Conservation (phyloP, 2,888 invertebrate species). For the Machimus rusticus region DNA sequence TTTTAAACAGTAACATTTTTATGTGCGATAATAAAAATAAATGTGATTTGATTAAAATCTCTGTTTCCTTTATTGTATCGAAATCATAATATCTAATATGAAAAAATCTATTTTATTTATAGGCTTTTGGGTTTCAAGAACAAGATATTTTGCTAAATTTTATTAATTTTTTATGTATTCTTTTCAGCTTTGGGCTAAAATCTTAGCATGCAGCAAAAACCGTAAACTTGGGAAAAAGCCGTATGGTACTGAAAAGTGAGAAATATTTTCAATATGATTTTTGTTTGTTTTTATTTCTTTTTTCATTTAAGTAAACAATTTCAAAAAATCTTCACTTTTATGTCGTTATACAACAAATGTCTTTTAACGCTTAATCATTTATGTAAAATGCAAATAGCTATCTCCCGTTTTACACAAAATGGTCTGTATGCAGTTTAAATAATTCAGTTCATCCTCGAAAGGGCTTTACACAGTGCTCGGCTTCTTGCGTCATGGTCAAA, state of each 20-base stretch:
- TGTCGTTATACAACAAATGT: not conserved
- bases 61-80: too few species aligned
- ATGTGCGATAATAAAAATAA: too few species aligned
- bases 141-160: not conserved
- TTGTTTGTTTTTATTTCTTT: too few species aligned
- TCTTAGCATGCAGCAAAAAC: not conserved
- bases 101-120: too few species aligned
- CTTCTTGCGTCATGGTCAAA: not conserved
- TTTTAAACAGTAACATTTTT: too few species aligned
- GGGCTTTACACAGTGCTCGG: not conserved
- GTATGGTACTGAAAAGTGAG: not conserved
- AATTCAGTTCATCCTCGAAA: not conserved
- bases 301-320: too few species aligned
- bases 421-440: not conserved
- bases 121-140: too few species aligned
- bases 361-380: not conserved
- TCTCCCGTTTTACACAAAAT: too few species aligned
- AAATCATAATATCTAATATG: too few species aligned
- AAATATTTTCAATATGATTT: not conserved
- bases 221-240: not conserved
- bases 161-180: too few species aligned
- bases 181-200: not conserved
- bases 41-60: too few species aligned
- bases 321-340: not conserved
- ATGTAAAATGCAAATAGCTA: not conserved